Evolutionary conservation across 2,797 vertebrate species (phyloP).

Genomic region (Carcharodon carcharias): DNA sequence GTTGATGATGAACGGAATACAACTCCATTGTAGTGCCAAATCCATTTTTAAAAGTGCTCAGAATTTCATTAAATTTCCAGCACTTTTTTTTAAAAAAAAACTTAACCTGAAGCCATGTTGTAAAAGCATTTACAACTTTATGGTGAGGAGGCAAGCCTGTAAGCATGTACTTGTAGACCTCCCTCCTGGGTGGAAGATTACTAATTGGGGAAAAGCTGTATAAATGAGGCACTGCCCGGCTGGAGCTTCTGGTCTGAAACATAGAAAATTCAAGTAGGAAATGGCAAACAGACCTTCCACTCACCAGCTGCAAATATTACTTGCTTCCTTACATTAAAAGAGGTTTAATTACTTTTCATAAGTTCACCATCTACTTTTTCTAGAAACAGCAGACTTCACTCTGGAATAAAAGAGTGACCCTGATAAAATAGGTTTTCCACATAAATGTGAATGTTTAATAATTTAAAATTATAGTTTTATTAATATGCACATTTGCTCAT

Average conservation of each 20-base stretch:
- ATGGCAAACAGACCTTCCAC: constrained; percentile 31
- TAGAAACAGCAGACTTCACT: background rate
- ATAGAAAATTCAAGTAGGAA: constrained; percentile 15
- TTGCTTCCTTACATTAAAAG: background rate
- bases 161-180: background rate
- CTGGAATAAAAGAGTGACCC: background rate
- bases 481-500: background rate
- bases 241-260: constrained; percentile 25
- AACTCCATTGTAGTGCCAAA: background rate
- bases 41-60: background rate
- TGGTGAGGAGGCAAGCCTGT: background rate
- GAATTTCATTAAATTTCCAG: background rate
- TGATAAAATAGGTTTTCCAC: background rate
- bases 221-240: constrained; percentile 22
- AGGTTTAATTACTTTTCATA: background rate
- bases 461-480: background rate
- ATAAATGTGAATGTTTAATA: background rate
- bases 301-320: constrained; percentile 11
- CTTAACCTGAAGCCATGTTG: background rate
- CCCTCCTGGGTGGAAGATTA: constrained; percentile 8
- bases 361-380: background rate
- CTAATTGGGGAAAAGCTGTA: constrained; percentile 15
- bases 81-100: background rate
- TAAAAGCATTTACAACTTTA: constrained; percentile 13
- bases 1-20: background rate